Percentiles rank a stretch among this genome's conserved stretches.
phyloP scores from a whole-genome alignment of 2,113 vertebrate genomes.

The Amazona vittata region DNA sequence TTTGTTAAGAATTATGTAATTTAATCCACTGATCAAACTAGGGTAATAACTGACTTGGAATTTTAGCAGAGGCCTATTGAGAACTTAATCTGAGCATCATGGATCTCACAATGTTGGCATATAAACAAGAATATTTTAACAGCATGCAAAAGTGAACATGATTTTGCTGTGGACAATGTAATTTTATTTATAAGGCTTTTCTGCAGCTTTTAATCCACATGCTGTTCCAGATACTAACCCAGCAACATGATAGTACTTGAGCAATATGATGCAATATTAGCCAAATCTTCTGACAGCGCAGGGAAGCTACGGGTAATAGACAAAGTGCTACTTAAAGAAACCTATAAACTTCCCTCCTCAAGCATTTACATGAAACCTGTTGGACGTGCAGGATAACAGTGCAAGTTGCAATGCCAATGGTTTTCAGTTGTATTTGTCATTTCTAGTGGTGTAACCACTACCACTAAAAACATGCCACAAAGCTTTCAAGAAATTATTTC shows the following conservation, averaged over 20 bases:
- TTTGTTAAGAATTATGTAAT: not conserved
- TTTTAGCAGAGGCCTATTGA: not conserved
- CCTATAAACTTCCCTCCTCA: slow-evolving; percentile 1
- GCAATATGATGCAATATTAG: slow-evolving; percentile 23
- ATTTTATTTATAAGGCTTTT: not conserved
- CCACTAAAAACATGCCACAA: not conserved
- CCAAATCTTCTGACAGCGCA: not conserved
- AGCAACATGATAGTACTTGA: slow-evolving; percentile 8
- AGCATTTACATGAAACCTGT: slow-evolving; percentile 9
- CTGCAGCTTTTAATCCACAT: not conserved
- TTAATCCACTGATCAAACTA: not conserved
- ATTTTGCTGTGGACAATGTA: not conserved
- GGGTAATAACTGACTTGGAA: not conserved
- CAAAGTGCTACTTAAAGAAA: slow-evolving; percentile 37
- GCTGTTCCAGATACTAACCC: not conserved
- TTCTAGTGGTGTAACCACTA: not conserved
- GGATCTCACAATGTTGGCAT: not conserved
- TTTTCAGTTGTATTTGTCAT: not conserved
- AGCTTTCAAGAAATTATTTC: not conserved
- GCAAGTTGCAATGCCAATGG: not conserved
- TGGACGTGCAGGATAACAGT: not conserved
- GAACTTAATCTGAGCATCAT: not conserved
- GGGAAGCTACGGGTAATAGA: not conserved
- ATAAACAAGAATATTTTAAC: not conserved
- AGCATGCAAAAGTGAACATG: not conserved